phyloP scores from a whole-genome alignment of 2,113 vertebrate genomes.

The Tragelaphus imberbis region DNA sequence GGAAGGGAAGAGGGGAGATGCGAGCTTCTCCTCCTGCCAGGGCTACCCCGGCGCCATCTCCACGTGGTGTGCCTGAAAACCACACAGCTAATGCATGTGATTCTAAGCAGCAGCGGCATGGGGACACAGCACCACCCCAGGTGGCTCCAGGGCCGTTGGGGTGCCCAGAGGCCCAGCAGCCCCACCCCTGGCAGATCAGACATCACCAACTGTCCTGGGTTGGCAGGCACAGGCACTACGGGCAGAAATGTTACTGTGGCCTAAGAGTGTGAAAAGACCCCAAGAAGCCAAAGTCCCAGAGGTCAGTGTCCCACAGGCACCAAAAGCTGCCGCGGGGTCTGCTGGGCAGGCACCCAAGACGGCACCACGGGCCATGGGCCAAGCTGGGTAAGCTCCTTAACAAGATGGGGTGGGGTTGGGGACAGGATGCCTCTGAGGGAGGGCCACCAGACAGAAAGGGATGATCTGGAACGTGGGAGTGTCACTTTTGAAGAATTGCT shows the following conservation, averaged over 20 bases:
- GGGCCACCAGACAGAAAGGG: not conserved
- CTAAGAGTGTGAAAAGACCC: not conserved
- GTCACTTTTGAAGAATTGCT: not conserved
- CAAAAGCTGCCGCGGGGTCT: too few relatives aligned
- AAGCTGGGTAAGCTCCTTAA: too few relatives aligned
- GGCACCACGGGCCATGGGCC: not conserved
- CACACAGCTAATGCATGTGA: fast-evolving
- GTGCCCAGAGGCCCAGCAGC: not conserved
- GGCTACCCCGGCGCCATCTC: not conserved
- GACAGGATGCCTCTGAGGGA: not conserved
- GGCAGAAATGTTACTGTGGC: not conserved
- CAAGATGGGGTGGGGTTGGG: not conserved
- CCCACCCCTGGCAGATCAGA: not conserved
- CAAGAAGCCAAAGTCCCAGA: not conserved
- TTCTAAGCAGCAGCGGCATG: fast-evolving
- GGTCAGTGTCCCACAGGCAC: not conserved
- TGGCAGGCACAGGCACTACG: fast-evolving
- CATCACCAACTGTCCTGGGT: not conserved
- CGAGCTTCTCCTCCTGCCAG: not conserved
- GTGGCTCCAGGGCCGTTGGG: not conserved
- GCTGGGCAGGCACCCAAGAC: not conserved
- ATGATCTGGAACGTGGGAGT: not conserved
- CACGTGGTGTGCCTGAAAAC: not conserved
- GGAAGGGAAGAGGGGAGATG: fast-evolving
- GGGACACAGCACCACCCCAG: fast-evolving